Evolutionary conservation across 2,113 vertebrate genomes (phyloP).

Genomic region (Eolophus roseicapilla): DNA sequence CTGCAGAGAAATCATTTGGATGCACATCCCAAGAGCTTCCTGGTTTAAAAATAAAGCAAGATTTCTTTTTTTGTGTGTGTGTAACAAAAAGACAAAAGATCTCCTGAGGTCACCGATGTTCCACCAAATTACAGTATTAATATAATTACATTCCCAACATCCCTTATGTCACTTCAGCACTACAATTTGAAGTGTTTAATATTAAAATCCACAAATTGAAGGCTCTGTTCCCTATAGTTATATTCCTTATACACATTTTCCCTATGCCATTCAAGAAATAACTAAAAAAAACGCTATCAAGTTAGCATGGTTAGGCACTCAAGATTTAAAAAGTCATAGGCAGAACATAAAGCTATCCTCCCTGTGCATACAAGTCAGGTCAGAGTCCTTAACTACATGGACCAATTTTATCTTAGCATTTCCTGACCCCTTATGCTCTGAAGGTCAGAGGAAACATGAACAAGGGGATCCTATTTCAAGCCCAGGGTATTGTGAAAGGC

Average conservation of each 20-base stretch:
- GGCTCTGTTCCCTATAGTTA: neutral
- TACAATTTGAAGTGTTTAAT: neutral
- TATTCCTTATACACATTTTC: neutral
- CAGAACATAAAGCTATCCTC: neutral
- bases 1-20: neutral
- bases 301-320: constrained; percentile 9
- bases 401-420: neutral
- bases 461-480: neutral
- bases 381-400: neutral
- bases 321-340: neutral
- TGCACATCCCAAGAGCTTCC: neutral
- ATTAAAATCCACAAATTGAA: neutral
- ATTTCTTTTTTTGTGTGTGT: neutral
- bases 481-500: neutral
- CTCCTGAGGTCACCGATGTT: neutral
- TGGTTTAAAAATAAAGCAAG: neutral
- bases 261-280: neutral
- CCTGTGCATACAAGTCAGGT: fast-evolving
- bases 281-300: neutral
- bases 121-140: neutral
- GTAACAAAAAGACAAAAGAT: neutral
- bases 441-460: neutral
- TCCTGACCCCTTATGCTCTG: neutral
- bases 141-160: neutral
- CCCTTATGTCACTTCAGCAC: neutral